Percentiles rank a stretch among this genome's conserved stretches.
Conservation (phyloP, 2,797 vertebrate species). For the Cuculus canorus region DNA sequence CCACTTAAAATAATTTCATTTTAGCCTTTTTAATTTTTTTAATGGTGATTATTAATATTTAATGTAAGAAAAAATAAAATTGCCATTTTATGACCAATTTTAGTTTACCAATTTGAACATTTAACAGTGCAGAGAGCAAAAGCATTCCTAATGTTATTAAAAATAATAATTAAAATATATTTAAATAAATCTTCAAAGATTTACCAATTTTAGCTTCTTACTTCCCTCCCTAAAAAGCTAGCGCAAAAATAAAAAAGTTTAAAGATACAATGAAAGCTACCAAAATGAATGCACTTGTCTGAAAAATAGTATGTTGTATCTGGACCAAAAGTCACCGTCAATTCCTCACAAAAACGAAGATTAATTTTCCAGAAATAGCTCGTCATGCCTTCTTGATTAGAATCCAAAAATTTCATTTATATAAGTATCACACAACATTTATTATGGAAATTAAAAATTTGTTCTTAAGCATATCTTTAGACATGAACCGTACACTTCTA, state of each 20-base stretch:
- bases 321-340: neutral
- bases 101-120: neutral
- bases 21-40: neutral
- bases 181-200: neutral
- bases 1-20: neutral
- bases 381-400: neutral
- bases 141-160: neutral
- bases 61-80: neutral
- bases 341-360: neutral
- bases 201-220: neutral
- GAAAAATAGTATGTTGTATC: neutral
- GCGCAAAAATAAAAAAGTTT: neutral
- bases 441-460: neutral
- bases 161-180: neutral
- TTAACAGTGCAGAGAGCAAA: neutral
- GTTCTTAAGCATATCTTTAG: neutral
- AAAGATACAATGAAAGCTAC: neutral
- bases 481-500: neutral
- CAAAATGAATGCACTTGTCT: neutral
- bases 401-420: neutral
- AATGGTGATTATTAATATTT: neutral
- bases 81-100: neutral
- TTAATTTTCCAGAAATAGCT: neutral
- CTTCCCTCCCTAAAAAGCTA: neutral
- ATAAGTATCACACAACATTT: neutral